Evolutionary conservation across 2,113 vertebrate species (phyloP).

Genomic region (Ivindomyrus marchei): DNA sequence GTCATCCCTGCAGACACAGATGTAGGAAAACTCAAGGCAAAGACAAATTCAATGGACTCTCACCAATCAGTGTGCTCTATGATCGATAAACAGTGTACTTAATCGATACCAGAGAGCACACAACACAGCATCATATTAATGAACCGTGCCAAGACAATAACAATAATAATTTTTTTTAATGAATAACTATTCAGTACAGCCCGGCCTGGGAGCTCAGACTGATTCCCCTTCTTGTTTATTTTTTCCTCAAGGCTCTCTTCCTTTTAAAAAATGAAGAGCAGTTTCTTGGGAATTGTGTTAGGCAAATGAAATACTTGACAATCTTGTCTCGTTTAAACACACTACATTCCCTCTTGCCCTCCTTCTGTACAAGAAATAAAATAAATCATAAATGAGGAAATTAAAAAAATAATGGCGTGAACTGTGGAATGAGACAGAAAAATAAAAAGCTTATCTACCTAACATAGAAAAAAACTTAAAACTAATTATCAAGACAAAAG

Average conservation of each 20-base stretch:
- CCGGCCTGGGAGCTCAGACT: background rate
- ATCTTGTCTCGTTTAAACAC: background rate
- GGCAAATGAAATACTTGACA: slow-evolving; percentile 4
- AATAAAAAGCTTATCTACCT: background rate
- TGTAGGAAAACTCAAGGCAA: background rate
- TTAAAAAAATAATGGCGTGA: background rate
- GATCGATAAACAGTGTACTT: background rate
- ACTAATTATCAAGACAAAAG: background rate
- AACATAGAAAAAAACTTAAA: background rate
- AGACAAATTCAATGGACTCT: background rate
- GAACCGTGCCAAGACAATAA: background rate
- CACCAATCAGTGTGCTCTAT: background rate
- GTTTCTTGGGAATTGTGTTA: background rate
- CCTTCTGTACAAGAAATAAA: background rate
- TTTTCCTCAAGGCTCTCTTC: background rate
- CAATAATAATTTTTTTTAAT: background rate
- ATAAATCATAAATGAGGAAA: background rate
- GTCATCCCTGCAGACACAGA: slow-evolving; percentile 76
- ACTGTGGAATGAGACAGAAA: background rate
- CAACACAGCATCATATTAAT: background rate
- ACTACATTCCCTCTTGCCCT: background rate
- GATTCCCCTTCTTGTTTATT: background rate
- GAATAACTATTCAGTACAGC: background rate
- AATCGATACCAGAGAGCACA: background rate
- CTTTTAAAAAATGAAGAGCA: background rate